These are phyloP conservation scores for Chaetogeoica ovagalla DNA, from an alignment of 2,888 invertebrate species.

Conservation along the genomic window DNA sequence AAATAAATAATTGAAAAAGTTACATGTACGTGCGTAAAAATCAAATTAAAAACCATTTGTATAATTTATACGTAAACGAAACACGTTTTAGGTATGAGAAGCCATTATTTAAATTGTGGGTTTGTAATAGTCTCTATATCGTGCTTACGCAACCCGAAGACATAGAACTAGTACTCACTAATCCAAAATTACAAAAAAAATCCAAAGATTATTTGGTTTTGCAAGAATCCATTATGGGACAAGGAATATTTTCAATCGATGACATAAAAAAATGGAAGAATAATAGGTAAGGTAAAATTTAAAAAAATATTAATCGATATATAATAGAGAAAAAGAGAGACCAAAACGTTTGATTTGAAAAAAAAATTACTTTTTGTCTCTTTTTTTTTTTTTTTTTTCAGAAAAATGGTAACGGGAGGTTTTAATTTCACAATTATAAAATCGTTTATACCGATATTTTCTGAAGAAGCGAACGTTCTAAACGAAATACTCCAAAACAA, in stretches of 20 bases:
- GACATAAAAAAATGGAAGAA: slow-evolving; percentile 50
- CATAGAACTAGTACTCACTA: slow-evolving; percentile 30
- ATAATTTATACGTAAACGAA: background rate
- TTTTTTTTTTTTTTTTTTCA: slow-evolving; percentile 13
- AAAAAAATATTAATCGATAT: too few relatives aligned
- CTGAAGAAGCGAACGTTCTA: slow-evolving; percentile 33
- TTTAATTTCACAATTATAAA: slow-evolving; percentile 48
- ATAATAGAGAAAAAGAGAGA: background rate
- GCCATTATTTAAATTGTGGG: slow-evolving; percentile 31
- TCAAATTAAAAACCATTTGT: too few relatives aligned
- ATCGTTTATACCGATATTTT: slow-evolving; percentile 47
- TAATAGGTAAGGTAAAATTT: too few relatives aligned
- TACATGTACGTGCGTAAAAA: too few relatives aligned
- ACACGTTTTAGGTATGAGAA: slow-evolving; percentile 17
- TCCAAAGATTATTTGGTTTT: slow-evolving; percentile 42
- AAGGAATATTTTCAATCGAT: slow-evolving; percentile 47
- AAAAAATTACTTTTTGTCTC: too few relatives aligned
- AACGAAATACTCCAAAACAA: slow-evolving; percentile 12
- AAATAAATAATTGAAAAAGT: too few relatives aligned
- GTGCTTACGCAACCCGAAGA: slow-evolving; percentile 45
- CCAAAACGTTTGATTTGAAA: background rate
- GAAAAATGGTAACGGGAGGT: slow-evolving; percentile 47
- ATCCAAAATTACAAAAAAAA: slow-evolving; percentile 40
- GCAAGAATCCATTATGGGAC: slow-evolving; percentile 47
- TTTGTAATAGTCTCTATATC: slow-evolving; percentile 27